Percentiles rank a stretch among this genome's conserved stretches.
phyloP scores from a whole-genome alignment of 2,113 vertebrate species.

The Zapornia atra region DNA sequence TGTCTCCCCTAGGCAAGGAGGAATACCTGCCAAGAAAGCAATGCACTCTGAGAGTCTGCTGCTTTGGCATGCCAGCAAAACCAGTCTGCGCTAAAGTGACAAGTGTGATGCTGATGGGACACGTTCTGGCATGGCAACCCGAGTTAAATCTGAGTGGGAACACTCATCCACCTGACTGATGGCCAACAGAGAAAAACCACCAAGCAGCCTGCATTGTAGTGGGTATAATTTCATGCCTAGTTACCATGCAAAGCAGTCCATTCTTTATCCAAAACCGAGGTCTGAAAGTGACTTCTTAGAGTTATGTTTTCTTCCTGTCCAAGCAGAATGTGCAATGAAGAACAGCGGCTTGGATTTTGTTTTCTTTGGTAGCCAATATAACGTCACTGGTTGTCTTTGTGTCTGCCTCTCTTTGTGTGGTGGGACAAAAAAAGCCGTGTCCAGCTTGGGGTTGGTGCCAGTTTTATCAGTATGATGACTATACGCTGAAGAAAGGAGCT shows the following conservation, averaged over 20 bases:
- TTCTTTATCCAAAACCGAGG: neutral
- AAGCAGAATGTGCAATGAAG: neutral
- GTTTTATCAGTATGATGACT: conserved; percentile 35
- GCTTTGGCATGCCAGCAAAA: neutral
- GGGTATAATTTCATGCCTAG: conserved; percentile 8
- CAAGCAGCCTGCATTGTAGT: neutral
- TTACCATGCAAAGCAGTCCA: neutral
- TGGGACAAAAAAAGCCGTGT: conserved; percentile 33
- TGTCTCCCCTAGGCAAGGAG: conserved; percentile 1
- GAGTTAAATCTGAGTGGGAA: neutral
- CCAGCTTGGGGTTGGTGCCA: conserved; percentile 14
- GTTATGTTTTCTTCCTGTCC: conserved; percentile 26
- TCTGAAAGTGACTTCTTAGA: conserved; percentile 6
- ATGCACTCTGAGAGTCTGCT: neutral
- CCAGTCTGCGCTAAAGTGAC: neutral
- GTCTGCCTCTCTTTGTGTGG: conserved; percentile 45
- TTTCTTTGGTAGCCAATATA: conserved; percentile 40
- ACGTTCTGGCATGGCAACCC: neutral
- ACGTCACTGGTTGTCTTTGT: conserved; percentile 40
- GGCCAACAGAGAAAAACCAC: neutral
- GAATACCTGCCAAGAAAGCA: conserved; percentile 27
- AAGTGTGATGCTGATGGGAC: neutral
- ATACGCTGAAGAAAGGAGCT: conserved; percentile 11
- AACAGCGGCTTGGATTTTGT: conserved; percentile 31
- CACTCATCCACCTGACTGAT: neutral